These are phyloP conservation scores for Cromileptes altivelis DNA, from an alignment of 2,113 vertebrate species.

Conservation along the genomic window DNA sequence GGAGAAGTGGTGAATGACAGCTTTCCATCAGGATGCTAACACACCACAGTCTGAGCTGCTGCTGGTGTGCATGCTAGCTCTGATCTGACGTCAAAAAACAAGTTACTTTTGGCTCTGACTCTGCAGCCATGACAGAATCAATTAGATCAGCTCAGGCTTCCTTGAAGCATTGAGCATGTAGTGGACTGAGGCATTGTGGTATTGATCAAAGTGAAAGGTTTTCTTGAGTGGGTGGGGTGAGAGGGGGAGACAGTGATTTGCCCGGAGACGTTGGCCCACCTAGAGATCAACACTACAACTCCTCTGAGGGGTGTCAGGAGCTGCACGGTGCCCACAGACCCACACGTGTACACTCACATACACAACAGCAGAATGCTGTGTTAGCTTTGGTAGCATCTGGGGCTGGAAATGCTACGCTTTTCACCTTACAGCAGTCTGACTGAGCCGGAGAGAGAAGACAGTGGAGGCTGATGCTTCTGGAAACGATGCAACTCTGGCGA, in stretches of 20 bases:
- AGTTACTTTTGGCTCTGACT: conserved; percentile 29
- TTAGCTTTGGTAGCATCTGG: conserved; percentile 23
- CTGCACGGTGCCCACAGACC: conserved; percentile 7
- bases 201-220: conserved; percentile 53
- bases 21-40: conserved; percentile 12
- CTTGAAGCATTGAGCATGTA: conserved; percentile 15
- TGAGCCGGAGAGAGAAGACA: conserved; percentile 10
- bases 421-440: conserved; percentile 27
- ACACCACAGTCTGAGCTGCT: conserved; percentile 4
- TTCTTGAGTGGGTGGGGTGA: conserved; percentile 24
- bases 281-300: conserved; percentile 37
- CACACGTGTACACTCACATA: not conserved
- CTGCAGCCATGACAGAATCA: conserved; percentile 34
- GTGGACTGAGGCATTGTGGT: conserved; percentile 30
- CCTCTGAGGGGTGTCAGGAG: conserved; percentile 11
- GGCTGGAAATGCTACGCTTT: conserved; percentile 2
- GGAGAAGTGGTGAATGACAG: conserved; percentile 17
- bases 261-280: not conserved
- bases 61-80: not conserved
- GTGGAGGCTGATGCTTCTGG: conserved; percentile 37
- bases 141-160: conserved; percentile 36
- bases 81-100: conserved; percentile 29
- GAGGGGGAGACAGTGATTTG: not conserved
- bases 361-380: conserved; percentile 7
- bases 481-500: conserved; percentile 49